Conservation (phyloP, 2,113 vertebrate genomes). For the Sturnira hondurensis region DNA sequence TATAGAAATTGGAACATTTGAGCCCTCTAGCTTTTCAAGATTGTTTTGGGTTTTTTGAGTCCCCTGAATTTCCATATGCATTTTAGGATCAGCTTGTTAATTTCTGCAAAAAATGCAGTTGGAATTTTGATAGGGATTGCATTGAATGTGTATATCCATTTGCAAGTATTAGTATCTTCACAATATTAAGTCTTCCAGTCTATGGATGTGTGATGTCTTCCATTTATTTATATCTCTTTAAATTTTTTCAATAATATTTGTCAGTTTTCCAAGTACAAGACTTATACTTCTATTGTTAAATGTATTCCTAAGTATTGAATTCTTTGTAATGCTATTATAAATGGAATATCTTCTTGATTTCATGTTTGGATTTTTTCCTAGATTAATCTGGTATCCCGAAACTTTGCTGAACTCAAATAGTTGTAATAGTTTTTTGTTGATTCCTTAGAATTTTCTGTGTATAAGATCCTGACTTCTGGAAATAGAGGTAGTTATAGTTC, state of each 20-base stretch:
- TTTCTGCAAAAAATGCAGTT: not conserved
- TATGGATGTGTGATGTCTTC: not conserved
- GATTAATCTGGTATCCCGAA: not conserved
- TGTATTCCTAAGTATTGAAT: slow-evolving; percentile 1
- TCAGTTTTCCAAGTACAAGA: not conserved
- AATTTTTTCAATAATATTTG: not conserved
- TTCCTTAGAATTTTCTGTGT: slow-evolving; percentile 21
- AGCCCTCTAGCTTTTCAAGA: not conserved
- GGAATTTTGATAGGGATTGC: not conserved
- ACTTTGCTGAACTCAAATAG: not conserved
- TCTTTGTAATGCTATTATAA: not conserved
- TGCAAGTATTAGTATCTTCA: not conserved
- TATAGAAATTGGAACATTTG: not conserved
- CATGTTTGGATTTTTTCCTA: slow-evolving; percentile 23
- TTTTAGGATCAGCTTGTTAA: not conserved
- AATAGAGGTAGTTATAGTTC: not conserved
- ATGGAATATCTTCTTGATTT: slow-evolving; percentile 25
- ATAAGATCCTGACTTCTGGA: not conserved
- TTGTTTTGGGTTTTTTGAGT: not conserved
- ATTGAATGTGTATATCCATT: not conserved
- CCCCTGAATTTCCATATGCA: not conserved
- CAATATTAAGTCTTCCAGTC: not conserved
- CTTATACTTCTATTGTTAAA: not conserved
- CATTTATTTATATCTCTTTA: slow-evolving; percentile 4
- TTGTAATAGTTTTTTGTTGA: not conserved